A percentile compares a stretch with the other conserved stretches of the same genome.
These are phyloP conservation scores for Xanthia togata DNA, from an alignment of 2,888 invertebrate species.

Conservation along the genomic window DNA sequence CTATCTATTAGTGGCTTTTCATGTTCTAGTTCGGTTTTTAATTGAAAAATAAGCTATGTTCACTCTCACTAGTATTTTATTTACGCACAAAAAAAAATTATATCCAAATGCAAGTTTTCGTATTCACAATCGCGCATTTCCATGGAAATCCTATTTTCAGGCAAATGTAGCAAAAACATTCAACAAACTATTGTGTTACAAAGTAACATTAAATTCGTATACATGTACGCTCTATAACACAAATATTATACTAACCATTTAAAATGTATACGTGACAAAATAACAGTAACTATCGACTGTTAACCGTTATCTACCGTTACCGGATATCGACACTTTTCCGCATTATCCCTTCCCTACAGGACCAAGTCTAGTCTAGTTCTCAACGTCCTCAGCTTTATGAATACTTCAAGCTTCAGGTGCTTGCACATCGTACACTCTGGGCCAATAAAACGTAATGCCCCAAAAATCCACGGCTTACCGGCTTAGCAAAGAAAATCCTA, in stretches of 20 bases:
- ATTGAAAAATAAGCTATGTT: background rate
- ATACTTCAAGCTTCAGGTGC: slow-evolving; percentile 80
- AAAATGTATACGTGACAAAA: background rate
- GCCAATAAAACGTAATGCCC: slow-evolving; percentile 70
- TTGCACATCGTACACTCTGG: slow-evolving; percentile 72
- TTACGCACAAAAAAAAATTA: too few relatives aligned
- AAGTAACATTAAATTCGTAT: slow-evolving; percentile 8
- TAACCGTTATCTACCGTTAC: background rate
- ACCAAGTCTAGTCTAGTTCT: slow-evolving; percentile 78
- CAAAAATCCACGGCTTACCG: slow-evolving; percentile 64
- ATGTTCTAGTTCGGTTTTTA: background rate
- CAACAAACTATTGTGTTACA: slow-evolving; percentile 31
- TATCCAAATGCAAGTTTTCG: background rate
- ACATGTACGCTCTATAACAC: background rate
- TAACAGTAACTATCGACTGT: background rate
- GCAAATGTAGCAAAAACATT: slow-evolving; percentile 43
- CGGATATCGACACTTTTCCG: slow-evolving; percentile 21
- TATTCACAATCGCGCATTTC: slow-evolving; percentile 14
- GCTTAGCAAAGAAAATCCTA: slow-evolving; percentile 60
- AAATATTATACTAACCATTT: background rate
- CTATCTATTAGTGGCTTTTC: background rate
- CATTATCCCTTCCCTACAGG: slow-evolving; percentile 69
- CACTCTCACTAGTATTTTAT: too few relatives aligned
- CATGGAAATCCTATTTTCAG: slow-evolving; percentile 47
- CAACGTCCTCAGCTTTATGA: slow-evolving; percentile 80